Base-by-base conservation (phyloP, 1,140 invertebrate species). In the Zaprionus inermis region DNA sequence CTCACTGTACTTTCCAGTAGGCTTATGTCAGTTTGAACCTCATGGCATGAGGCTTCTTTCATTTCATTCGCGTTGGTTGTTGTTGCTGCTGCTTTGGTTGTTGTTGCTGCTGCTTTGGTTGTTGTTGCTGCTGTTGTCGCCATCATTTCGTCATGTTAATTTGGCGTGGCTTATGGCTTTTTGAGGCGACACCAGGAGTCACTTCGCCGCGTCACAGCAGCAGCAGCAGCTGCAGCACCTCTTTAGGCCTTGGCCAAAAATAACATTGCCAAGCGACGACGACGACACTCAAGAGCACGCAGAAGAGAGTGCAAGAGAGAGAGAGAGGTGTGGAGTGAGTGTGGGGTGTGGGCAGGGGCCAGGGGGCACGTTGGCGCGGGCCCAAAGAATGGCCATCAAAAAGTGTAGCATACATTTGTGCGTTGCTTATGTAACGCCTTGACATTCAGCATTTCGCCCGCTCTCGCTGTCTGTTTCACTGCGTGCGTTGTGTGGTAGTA, bases 121-220 rank as follows among this genome's bases (percentile, higher is more conserved):
- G 68, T 65, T 77, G 70, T 36, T 54, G 49, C 18, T 61, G 36
- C n/a, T 46, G 55, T 76, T 85, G 84, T 86, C 78, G 82, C 85
- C 82, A 85, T 82, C 85, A 88, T 88, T 85, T 85, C 79, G 83
- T 74, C 79, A 88, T 85, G 82, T 88, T 85, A 85, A 85, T 85
- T 85, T 85, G 82, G 58, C 83, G 76, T 70, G 76, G 82, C 82
- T 85, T 88, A 82, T 85, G 82, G 82, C 79, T 85, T 85, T 85
- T 85, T 88, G 66, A 74, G 66, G 66, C 58, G 66, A 18, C 66
- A 70, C 38, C 68, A 73, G 65, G 49, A 56, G 63, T 52, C 44
- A 63, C 32, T 22, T 5, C 1, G 24, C 24, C 3, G 24, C 24
- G 24, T 1, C 24, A 28, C 22, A 24, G 22, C 24, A 28, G 56